phyloP scores from a whole-genome alignment of 2,797 vertebrate species.

The Synaphobranchus kaupii region DNA sequence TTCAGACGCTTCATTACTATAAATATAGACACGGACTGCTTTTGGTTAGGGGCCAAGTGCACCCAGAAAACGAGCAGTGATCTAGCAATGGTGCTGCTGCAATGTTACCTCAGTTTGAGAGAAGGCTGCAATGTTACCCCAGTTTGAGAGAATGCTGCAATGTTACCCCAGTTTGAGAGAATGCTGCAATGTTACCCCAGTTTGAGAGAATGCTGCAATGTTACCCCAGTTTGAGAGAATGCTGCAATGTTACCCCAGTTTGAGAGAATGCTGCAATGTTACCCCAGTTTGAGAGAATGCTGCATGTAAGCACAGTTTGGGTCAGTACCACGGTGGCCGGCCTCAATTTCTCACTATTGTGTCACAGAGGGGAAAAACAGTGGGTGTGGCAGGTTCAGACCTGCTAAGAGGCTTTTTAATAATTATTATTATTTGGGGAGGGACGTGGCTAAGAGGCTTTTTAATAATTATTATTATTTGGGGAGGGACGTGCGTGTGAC shows the following conservation, averaged over 20 bases:
- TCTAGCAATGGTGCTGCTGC: neutral
- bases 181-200: neutral
- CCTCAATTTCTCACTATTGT: neutral
- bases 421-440: neutral
- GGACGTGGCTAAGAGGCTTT: neutral
- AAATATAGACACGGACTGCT: constrained; percentile 15
- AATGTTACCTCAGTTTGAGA: neutral
- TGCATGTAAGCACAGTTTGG: neutral
- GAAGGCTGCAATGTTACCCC: neutral
- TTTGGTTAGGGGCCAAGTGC: neutral
- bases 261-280: neutral
- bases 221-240: neutral
- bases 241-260: neutral
- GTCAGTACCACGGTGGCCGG: neutral
- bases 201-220: no score
- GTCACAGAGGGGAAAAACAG: neutral
- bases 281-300: neutral
- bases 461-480: neutral
- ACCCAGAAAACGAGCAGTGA: constrained; percentile 10
- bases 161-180: neutral
- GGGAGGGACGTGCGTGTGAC: neutral
- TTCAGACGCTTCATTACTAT: neutral
- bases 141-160: no score
- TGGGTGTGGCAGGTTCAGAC: neutral
- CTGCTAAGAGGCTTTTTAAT: neutral